Base-by-base conservation (phyloP, 2,888 invertebrate species). In the Cheilosia urbana region DNA sequence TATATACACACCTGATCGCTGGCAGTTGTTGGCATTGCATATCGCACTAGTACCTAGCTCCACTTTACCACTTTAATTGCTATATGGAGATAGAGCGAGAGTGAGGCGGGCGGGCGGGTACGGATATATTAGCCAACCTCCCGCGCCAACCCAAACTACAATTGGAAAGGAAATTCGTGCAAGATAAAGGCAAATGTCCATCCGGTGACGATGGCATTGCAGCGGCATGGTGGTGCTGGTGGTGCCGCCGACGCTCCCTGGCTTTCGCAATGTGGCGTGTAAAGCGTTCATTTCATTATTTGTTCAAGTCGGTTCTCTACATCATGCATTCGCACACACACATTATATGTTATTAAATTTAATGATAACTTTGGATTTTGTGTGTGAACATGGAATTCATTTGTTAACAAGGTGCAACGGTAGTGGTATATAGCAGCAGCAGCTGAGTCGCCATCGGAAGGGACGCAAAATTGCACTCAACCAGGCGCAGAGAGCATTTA, bases 301-400 rank as follows among this genome's bases (percentile, higher is more conserved):
- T 77, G 81, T 27, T 72, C 72, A 81, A 77, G 72, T 71, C 75
- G 58, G 65, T 75, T 76, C 75, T 53, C 65, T 75, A 24, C 75
- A 80, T 84, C 84, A 71, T 69, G 75, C 69, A 75, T 79, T 57
- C 79, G 55, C 53, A 75, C 58, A 73, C 55, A 49, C 45, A 71
- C 58, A 82, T 51, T 71, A 81, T 66, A 80, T 85, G 68, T 81
- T 85, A 85, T 85, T 85, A 87, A 82, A 87, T 78, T 82, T 87
- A 87, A 87, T 87, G 82, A 87, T 87, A 82, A 78, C 68, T 73
- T 82, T 82, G 69, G 69, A 78, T 79, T 89, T 89, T 89, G 89
- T 91, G 92, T 91, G 91, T 91, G 91, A 91, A 92, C 91, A 91
- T 91, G 91, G 89, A 90, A 90, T 90, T 91, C 91, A 91, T 92